A percentile compares a stretch with the other conserved stretches of the same genome.
Evolutionary conservation across 2,797 vertebrate genomes (phyloP).

Genomic region (Neosilurus mollespiculum): DNA sequence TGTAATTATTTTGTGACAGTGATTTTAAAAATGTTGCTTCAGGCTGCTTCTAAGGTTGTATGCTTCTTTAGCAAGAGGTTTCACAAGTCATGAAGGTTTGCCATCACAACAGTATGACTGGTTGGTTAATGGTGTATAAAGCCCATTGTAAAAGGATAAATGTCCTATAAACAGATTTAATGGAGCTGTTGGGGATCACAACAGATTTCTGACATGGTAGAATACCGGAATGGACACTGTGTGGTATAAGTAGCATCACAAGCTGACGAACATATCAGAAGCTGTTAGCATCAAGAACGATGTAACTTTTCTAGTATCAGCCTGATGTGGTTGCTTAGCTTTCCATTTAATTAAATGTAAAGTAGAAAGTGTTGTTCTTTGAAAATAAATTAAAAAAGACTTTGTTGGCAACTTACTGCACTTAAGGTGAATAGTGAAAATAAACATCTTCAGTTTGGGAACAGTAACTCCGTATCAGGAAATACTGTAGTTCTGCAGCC

Average conservation of each 20-base stretch:
- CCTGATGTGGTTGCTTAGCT: not conserved
- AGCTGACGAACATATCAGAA: not conserved
- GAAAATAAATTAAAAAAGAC: not conserved
- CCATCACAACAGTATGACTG: not conserved
- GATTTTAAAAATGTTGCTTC: not conserved
- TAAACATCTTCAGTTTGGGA: not conserved
- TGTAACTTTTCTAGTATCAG: not conserved
- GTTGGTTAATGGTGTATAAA: not conserved
- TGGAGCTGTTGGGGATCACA: not conserved
- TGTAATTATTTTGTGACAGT: not conserved
- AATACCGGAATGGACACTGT: too few species aligned
- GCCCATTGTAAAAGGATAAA: not conserved
- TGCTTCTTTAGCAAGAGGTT: not conserved
- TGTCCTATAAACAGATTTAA: not conserved
- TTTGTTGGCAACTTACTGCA: not conserved
- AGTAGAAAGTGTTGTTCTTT: not conserved
- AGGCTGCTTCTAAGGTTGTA: not conserved
- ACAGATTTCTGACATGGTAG: not conserved
- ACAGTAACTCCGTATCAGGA: not conserved
- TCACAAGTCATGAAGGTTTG: not conserved
- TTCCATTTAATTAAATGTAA: too few species aligned
- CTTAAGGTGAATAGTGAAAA: not conserved
- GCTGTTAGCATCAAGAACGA: not conserved
- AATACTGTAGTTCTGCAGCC: too few species aligned
- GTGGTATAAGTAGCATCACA: too few species aligned